phyloP scores from a whole-genome alignment of 2,113 vertebrate genomes.

The Bubo blakistoni region DNA sequence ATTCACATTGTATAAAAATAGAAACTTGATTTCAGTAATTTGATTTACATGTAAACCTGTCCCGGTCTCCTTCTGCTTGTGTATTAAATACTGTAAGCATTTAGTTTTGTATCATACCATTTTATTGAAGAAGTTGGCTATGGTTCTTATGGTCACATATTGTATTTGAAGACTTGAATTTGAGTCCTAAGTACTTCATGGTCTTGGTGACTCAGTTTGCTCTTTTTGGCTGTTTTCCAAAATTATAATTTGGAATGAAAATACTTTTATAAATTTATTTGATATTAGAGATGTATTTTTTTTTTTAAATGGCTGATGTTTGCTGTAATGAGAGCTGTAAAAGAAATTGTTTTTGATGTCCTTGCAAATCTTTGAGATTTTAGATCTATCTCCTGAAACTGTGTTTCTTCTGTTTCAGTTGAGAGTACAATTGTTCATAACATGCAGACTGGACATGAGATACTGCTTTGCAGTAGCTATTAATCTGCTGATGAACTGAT shows the following conservation, averaged over 20 bases:
- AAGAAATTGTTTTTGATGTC: neutral
- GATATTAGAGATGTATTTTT: neutral
- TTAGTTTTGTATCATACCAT: neutral
- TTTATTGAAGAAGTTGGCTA: neutral
- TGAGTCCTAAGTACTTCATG: neutral
- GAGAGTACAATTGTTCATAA: neutral
- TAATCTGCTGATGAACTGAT: neutral
- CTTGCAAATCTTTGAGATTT: neutral
- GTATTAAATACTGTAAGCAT: neutral
- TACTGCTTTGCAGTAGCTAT: neutral
- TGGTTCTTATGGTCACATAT: neutral
- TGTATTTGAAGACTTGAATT: neutral
- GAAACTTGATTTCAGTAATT: neutral
- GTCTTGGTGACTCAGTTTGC: neutral
- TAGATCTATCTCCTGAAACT: neutral
- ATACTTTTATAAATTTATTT: neutral
- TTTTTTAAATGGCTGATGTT: neutral
- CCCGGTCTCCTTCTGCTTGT: neutral
- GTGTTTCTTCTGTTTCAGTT: neutral
- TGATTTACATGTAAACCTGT: neutral
- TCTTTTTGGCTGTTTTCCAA: neutral
- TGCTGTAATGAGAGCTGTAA: neutral
- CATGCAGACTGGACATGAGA: neutral
- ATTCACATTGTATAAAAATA: neutral
- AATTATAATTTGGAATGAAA: neutral